These are phyloP conservation scores for zebrafish (Danio rerio) DNA, from an alignment of 2,113 vertebrate species.

Conservation along the genomic window DNA sequence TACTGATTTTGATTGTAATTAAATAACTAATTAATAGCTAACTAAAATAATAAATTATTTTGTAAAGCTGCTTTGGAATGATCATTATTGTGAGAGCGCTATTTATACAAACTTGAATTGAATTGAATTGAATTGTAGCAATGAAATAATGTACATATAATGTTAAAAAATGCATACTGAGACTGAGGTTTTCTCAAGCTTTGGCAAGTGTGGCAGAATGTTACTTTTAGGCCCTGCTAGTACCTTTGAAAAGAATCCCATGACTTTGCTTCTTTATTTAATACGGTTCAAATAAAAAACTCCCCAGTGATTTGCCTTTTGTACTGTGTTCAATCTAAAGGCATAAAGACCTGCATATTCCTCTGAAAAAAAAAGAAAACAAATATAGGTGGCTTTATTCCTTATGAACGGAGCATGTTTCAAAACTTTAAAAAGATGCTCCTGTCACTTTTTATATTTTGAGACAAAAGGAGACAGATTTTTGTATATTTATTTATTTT, in stretches of 20 bases:
- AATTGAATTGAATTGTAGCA: too few species aligned
- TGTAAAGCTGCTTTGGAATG: too few species aligned
- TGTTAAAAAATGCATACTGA: too few species aligned
- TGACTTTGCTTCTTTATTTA: conserved; percentile 6
- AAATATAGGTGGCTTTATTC: conserved; percentile 9
- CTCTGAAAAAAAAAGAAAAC: not conserved
- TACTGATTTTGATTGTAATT: too few species aligned
- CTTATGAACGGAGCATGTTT: not conserved
- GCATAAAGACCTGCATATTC: not conserved
- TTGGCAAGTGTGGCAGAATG: too few species aligned
- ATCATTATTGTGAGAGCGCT: too few species aligned
- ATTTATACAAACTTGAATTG: too few species aligned
- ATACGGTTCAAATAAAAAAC: conserved; percentile 6
- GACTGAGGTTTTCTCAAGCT: too few species aligned
- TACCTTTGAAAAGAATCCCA: not conserved
- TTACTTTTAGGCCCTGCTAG: too few species aligned
- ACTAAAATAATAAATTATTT: too few species aligned
- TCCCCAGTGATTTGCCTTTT: conserved; percentile 18
- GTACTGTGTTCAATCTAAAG: not conserved
- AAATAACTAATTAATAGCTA: too few species aligned
- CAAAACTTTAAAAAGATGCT: conserved; percentile 12
- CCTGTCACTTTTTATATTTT: conserved; percentile 32
- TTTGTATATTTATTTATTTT: not conserved
- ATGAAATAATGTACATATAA: too few species aligned
- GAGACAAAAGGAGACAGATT: conserved; percentile 16